A percentile compares a stretch with the other conserved stretches of the same genome.
phyloP scores from a whole-genome alignment of 2,888 invertebrate genomes.

The Tachina fera region DNA sequence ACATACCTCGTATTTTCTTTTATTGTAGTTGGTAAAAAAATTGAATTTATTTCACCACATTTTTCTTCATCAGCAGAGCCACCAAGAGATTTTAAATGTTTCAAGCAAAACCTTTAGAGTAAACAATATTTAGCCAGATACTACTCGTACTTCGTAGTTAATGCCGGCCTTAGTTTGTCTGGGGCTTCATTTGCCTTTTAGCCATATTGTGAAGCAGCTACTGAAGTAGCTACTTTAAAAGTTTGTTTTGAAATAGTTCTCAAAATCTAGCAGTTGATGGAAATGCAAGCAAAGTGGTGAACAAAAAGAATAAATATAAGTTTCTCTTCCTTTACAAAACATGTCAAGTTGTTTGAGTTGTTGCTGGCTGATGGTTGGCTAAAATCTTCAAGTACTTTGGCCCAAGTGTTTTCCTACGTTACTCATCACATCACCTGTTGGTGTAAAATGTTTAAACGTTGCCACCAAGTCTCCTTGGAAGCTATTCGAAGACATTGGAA shows the following conservation, averaged over 20 bases:
- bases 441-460: slow-evolving; percentile 42
- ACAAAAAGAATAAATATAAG: slow-evolving; percentile 33
- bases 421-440: slow-evolving; percentile 65
- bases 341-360: slow-evolving; percentile 60
- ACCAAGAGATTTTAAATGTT: slow-evolving; percentile 28
- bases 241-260: slow-evolving; percentile 72
- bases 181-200: slow-evolving; percentile 66
- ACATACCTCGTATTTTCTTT: slow-evolving; percentile 3
- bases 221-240: slow-evolving; percentile 79
- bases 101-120: slow-evolving; percentile 45
- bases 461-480: slow-evolving; percentile 61
- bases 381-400: slow-evolving; percentile 44
- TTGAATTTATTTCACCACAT: slow-evolving; percentile 75
- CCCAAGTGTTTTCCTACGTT: slow-evolving; percentile 64
- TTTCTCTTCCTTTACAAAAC: slow-evolving; percentile 51
- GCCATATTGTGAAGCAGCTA: slow-evolving; percentile 75
- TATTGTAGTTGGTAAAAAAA: slow-evolving; percentile 8
- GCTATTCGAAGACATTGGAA: slow-evolving; percentile 11
- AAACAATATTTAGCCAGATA: slow-evolving; percentile 63
- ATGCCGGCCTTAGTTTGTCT: slow-evolving; percentile 48
- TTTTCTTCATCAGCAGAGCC: slow-evolving; percentile 70
- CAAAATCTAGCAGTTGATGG: slow-evolving; percentile 56
- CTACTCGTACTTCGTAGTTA: slow-evolving; percentile 46
- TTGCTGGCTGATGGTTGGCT: slow-evolving; percentile 20
- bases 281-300: slow-evolving; percentile 33